Evolutionary conservation across 2,797 vertebrate species (phyloP).

Genomic region (Amphiprion clarkii): DNA sequence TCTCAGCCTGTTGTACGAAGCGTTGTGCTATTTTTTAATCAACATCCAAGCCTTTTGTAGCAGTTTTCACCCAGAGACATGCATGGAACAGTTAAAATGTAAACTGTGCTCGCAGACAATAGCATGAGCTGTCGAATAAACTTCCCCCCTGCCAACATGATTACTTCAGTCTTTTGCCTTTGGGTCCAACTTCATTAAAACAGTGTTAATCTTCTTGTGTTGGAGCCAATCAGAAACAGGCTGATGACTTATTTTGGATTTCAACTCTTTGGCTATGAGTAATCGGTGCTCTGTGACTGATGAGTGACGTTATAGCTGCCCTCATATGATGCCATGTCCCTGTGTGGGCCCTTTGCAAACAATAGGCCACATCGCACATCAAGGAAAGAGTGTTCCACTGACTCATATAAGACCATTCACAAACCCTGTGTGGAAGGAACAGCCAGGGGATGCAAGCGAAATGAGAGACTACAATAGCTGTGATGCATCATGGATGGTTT

Average conservation of each 20-base stretch:
- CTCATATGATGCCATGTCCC: slow-evolving; percentile 17
- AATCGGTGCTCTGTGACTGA: slow-evolving; percentile 27
- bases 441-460: slow-evolving; percentile 8
- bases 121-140: slow-evolving; percentile 13
- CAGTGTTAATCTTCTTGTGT: slow-evolving; percentile 38
- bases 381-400: slow-evolving; percentile 10
- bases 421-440: not conserved
- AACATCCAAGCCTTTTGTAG: not conserved
- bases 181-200: slow-evolving; percentile 53
- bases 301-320: slow-evolving; percentile 13
- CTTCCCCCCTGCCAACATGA: slow-evolving; percentile 46
- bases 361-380: slow-evolving; percentile 12
- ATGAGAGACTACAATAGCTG: slow-evolving; percentile 32
- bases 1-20: not conserved
- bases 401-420: slow-evolving; percentile 7
- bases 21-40: not conserved
- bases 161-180: slow-evolving; percentile 48
- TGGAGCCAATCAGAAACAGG: slow-evolving; percentile 26
- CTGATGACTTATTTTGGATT: slow-evolving; percentile 39
- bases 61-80: not conserved
- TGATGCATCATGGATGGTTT: slow-evolving; percentile 42
- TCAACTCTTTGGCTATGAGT: slow-evolving; percentile 27
- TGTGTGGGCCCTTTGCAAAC: slow-evolving; percentile 32
- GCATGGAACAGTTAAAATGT: slow-evolving; percentile 20
- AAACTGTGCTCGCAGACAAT: slow-evolving; percentile 13